These are phyloP conservation scores for Pangasius krempfi DNA, from an alignment of 2,797 vertebrate species.

Conservation along the genomic window DNA sequence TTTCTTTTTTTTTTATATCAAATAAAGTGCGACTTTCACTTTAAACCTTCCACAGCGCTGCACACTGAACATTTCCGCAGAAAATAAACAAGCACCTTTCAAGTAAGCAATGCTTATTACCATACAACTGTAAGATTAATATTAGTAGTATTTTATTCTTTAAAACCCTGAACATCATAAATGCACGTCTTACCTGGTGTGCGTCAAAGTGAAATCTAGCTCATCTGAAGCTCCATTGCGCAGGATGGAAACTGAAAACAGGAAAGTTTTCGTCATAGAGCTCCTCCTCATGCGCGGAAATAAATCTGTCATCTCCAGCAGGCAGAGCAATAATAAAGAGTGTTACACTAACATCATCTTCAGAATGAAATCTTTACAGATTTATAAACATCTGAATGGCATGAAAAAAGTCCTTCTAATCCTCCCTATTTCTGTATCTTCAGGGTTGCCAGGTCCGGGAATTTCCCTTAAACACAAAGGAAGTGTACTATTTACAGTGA, in stretches of 20 bases:
- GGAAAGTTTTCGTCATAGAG: not conserved
- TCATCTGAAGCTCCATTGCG: accelerated
- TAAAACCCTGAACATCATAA: not conserved
- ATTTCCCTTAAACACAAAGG: not conserved
- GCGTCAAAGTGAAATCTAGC: not conserved
- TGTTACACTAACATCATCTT: too few species aligned
- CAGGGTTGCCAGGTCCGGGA: too few species aligned
- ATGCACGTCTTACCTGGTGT: not conserved
- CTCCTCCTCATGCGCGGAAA: too few species aligned
- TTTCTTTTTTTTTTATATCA: not conserved
- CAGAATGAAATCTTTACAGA: too few species aligned
- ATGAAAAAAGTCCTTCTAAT: too few species aligned
- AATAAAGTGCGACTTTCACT: not conserved
- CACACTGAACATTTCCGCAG: not conserved
- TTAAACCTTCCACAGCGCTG: not conserved
- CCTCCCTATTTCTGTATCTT: too few species aligned
- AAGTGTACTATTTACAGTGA: not conserved
- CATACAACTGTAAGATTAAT: not conserved
- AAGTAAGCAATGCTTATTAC: not conserved
- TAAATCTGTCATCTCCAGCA: too few species aligned
- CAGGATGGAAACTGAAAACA: not conserved
- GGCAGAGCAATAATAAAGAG: too few species aligned
- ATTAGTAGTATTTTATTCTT: not conserved
- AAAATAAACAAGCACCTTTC: not conserved
- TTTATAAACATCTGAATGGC: too few species aligned